Evolutionary conservation across 2,797 vertebrate species (phyloP), one percentile per base, ranked within the genome.

Genomic region (Pyrocephalus nanus): DNA sequence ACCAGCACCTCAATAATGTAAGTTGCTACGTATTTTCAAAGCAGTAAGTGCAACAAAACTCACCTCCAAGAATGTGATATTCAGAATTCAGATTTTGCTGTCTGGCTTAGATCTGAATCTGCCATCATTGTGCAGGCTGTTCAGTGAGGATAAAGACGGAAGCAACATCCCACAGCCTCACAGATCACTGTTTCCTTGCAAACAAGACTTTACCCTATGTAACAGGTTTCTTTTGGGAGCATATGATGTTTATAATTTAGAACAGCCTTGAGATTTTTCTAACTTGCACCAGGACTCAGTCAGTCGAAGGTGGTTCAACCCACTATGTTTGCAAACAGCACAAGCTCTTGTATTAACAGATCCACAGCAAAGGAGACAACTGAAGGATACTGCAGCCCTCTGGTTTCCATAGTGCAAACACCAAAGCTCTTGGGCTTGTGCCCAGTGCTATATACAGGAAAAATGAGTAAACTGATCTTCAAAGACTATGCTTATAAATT

Each of bases 401-500:
- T 89, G 47, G 23, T 85, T 91, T 81, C 58, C 62, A 21, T 20
- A 86, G 38, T n/a, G 34, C 64, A 93, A 43, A 74, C 15, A 82
- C 62, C 16, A 84, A 48, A 82, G 10, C 23, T 87, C 72, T 76
- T 78, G 79, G 58, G 75, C 64, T 89, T 50, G 13, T 88, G 58
- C 40, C 54, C 50, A 58, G 25, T 32, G 77, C 29, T 82, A 47
- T 82, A 54, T 30, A 38, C 29, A 26, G 20, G 64, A 75, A 86
- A 94, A 94, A 78, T 42, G 42, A 36, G 61, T 67, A 69, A 92
- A 89, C n/a, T 65, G 47, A 79, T 95, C 64, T 69, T 96, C 86
- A 64, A 55, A 93, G 88, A 91, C 93, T 96, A 93, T 97, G 45
- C 81, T 97, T 97, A 96, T 98, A 98, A 99, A 98, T 99, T 98